Evolutionary conservation across 2,888 invertebrate genomes (phyloP), one percentile per base, ranked within the genome.

Genomic region (Phlogophora meticulosa): DNA sequence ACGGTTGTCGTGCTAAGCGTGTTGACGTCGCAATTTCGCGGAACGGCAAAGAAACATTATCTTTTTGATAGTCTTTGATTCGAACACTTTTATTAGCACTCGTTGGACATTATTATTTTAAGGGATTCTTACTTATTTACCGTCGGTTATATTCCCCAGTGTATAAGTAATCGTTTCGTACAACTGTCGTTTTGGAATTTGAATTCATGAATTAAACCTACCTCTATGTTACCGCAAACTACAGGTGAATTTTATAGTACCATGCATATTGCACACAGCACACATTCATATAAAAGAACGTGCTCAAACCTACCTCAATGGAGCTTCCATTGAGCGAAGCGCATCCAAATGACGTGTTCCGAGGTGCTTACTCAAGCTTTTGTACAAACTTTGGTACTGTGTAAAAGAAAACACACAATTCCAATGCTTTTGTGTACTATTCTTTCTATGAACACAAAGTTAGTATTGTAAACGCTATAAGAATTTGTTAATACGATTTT

Each of bases 291-390:
- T 38, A 60, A 63, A 66, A 57, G 56, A 65, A 53, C 55, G 46
- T 45, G 61, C 40, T 81, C 53, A 71, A 79, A 67, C 72, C 76
- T 83, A 67, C 82, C 74, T 81, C 72, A 79, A 82, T 76, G 61
- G 70, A 60, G 43, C 32, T 56, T 45, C 46, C 52, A 79, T 83
- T 83, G 71, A 79, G 57, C 24, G 48, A 38, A 72, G 46, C 58
- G 45, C 73, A 76, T 72, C 65, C 45, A 66, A 81, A 69, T 64
- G 49, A 58, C 56, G 52, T 75, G 64, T 46, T 42, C 42, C 38
- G 61, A 48, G 72, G 43, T 67, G 49, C 64, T 62, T 60, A 62
- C 56, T 49, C 49, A 59, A 61, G 65, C 77, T 66, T 67, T 69
- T 62, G 17, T 40, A 34, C 9, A 58, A 36, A 61, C 72, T 4